Evolutionary conservation across 1,140 invertebrate species (phyloP).

Genomic region (Apocrypta bakeri): DNA sequence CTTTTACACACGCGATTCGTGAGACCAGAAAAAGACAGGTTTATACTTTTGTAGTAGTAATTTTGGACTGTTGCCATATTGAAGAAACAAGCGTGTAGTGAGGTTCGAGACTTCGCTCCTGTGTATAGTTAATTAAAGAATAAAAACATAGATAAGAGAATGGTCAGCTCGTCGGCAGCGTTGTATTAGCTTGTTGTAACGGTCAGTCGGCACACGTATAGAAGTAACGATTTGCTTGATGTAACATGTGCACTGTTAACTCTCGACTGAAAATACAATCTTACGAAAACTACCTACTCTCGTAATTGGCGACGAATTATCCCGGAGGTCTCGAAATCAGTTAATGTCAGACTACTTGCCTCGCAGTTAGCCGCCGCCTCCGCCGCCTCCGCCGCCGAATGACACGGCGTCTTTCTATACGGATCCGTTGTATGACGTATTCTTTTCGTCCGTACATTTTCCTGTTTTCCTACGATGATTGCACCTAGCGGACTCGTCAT

Average conservation of each 20-base stretch:
- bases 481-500: not conserved
- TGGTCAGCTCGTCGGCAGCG: too few species aligned
- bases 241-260: not conserved
- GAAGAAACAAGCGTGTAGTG: not conserved
- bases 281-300: slow-evolving; percentile 22
- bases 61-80: slow-evolving; percentile 10
- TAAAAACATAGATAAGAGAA: too few species aligned
- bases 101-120: too few species aligned
- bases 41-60: not conserved
- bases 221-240: not conserved
- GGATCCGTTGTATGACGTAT: not conserved
- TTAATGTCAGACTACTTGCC: slow-evolving; percentile 62
- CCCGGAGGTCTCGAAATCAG: slow-evolving; percentile 61
- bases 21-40: not conserved
- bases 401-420: not conserved
- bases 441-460: not conserved
- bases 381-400: too few species aligned
- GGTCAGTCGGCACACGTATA: not conserved
- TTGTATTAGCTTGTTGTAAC: too few species aligned
- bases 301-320: slow-evolving; percentile 63
- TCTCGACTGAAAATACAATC: slow-evolving; percentile 46
- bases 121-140: too few species aligned
- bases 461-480: not conserved
- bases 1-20: too few species aligned
- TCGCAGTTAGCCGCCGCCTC: too few species aligned